These are phyloP conservation scores for Raphicerus campestris DNA, from an alignment of 2,113 vertebrate genomes.

Conservation along the genomic window DNA sequence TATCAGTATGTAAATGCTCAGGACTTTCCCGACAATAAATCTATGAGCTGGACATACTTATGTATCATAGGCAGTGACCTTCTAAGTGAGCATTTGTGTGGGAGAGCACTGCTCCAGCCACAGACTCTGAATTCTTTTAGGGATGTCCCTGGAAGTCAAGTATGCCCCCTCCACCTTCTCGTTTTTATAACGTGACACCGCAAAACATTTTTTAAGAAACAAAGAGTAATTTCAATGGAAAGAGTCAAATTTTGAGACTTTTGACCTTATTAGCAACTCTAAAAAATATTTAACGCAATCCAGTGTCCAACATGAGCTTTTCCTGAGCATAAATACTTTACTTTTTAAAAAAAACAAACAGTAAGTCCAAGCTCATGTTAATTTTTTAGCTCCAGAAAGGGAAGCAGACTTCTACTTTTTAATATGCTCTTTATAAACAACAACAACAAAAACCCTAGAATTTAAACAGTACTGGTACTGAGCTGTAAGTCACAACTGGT, in stretches of 20 bases:
- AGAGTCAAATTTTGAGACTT: constrained; percentile 38
- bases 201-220: constrained; percentile 46
- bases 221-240: constrained; percentile 31
- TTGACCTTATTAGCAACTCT: constrained; percentile 41
- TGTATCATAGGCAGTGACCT: constrained; percentile 6
- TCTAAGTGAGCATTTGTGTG: constrained; percentile 6
- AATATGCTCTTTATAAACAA: not conserved
- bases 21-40: not conserved
- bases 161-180: not conserved
- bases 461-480: not conserved
- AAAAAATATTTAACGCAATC: not conserved
- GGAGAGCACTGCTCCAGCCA: not conserved
- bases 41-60: not conserved
- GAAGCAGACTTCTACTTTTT: constrained; percentile 13
- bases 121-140: not conserved
- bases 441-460: not conserved
- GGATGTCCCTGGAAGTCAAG: constrained; percentile 35
- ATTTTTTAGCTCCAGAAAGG: constrained; percentile 37
- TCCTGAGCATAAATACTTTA: not conserved
- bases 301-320: not conserved
- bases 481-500: not conserved
- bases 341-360: not conserved
- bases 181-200: not conserved
- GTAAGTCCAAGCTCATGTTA: not conserved
- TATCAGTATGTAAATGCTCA: not conserved